Conservation (phyloP, 2,797 vertebrate species). For the Galago senegalensis region DNA sequence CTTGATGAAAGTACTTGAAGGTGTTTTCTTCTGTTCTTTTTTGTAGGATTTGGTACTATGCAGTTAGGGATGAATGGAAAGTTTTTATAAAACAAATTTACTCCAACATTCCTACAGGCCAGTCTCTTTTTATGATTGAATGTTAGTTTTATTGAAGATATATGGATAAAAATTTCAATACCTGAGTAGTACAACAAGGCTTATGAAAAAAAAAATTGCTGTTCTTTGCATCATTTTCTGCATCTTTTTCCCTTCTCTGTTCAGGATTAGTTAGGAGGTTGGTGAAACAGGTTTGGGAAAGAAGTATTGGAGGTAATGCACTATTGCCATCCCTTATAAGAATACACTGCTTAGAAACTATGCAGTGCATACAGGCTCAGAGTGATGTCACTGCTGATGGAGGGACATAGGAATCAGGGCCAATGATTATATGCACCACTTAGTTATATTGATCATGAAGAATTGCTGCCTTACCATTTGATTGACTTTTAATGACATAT, state of each 20-base stretch:
- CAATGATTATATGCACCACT: background rate
- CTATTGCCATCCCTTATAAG: no score
- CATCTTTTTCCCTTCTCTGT: background rate
- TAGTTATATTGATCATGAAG: background rate
- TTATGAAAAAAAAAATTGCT: background rate
- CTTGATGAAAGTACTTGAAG: background rate
- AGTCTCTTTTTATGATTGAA: background rate
- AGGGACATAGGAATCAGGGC: background rate
- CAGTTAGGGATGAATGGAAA: background rate
- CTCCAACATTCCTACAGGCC: background rate
- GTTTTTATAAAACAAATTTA: constrained; percentile 13
- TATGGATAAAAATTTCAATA: constrained; percentile 18
- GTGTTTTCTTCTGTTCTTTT: background rate
- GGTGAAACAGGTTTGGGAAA: background rate
- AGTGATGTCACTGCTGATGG: background rate
- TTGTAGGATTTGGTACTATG: background rate
- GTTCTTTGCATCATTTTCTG: background rate
- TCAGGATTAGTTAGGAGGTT: background rate
- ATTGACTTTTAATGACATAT: background rate
- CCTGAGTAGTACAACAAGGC: background rate
- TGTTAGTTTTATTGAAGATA: background rate
- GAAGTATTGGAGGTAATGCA: background rate
- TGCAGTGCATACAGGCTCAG: background rate
- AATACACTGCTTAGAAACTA: background rate
- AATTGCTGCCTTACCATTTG: background rate